Percentiles rank a stretch among this genome's conserved stretches.
phyloP scores from a whole-genome alignment of 2,113 vertebrate species.

The Mungos mungo region DNA sequence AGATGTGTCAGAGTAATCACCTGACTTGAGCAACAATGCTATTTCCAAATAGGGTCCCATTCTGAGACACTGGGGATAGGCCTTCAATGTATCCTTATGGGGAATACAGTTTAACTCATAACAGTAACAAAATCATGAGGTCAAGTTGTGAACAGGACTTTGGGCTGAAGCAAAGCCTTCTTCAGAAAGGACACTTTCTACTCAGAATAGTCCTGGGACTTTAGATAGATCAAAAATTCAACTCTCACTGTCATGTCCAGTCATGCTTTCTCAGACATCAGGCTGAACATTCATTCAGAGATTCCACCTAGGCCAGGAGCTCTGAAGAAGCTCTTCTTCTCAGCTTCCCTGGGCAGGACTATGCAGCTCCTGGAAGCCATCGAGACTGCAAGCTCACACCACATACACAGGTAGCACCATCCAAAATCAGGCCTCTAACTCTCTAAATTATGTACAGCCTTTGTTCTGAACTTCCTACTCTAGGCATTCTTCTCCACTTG shows the following conservation, averaged over 20 bases:
- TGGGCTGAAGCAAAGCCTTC: neutral
- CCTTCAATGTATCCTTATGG: neutral
- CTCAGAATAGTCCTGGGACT: neutral
- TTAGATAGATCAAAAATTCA: neutral
- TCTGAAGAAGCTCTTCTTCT: constrained; percentile 6
- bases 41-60: constrained; percentile 26
- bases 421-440: neutral
- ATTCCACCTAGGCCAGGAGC: neutral
- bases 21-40: neutral
- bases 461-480: neutral
- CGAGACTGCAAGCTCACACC: neutral
- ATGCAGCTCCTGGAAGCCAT: neutral
- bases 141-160: neutral
- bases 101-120: neutral
- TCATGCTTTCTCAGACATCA: neutral
- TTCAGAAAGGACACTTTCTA: neutral
- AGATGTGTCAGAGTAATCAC: neutral
- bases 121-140: neutral
- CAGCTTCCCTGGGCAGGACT: neutral
- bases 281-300: neutral
- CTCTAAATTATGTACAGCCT: neutral
- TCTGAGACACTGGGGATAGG: neutral
- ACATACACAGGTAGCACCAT: neutral
- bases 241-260: neutral
- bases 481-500: neutral